Evolutionary conservation across 2,888 invertebrate genomes (phyloP), one percentile per base, ranked within the genome.

Genomic region (Phaedon cochleariae): DNA sequence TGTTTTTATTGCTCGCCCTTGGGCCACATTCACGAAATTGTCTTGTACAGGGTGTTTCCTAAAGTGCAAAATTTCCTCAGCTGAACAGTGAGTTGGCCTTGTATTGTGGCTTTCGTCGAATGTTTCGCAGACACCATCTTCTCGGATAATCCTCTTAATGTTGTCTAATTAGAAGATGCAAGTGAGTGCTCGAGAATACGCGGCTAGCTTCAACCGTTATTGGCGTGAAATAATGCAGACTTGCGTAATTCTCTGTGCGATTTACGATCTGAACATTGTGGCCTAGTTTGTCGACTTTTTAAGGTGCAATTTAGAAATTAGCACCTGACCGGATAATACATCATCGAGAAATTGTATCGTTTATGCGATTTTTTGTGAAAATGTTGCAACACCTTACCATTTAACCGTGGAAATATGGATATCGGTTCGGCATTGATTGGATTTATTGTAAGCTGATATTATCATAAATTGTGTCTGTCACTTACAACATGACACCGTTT

Each of bases 1-100:
- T 59, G 61, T 59, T 55, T 70, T 70, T 67, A 67, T 59, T 55
- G 60, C 59, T 55, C 26, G 63, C 57, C 59, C 26, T 37, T 10
- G 54, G 61, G 59, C 37, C 12, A 57, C 45, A 68, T 65, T 68
- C 53, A 54, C 62, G 57, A 61, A 54, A 54, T 20, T 54, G 54
- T 29, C 31, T 54, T 12, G 31, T 54, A 37, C 37, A 34, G 21
- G 31, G 31, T 20, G 31, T 37, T 31, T 15, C 1, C 34, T 18
- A n/a, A n/a, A n/a, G n/a, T n/a, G n/a, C 20, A n/a, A 34, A 21
- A 12, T 54, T n/a, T 31, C 21, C 12, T 31, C 54, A 20, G 31
- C 60, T 41, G n/a, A n/a, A n/a, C n/a, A n/a, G n/a, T n/a, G 21
- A 20, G 31, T 31, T 37, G 54, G 31, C 54, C 26, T 26, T 34